Conservation (phyloP, 2,888 invertebrate species). For the Ctenicera cuprea region DNA sequence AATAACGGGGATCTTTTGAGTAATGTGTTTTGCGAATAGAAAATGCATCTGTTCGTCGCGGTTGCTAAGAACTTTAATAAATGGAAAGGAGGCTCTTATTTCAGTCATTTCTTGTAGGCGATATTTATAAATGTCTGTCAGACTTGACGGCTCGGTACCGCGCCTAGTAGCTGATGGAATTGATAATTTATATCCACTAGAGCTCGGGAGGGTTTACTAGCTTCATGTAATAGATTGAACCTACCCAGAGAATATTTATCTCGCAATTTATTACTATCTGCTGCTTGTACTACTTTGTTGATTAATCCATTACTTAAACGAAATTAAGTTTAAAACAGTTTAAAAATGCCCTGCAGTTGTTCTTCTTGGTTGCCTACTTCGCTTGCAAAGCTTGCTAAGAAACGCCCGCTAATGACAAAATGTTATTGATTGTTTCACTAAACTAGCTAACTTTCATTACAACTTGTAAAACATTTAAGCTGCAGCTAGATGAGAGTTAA, state of each 20-base stretch:
- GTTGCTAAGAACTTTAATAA: conserved; percentile 61
- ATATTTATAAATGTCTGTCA: conserved; percentile 68
- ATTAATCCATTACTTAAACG: conserved; percentile 47
- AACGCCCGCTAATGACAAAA: background rate
- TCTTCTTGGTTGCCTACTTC: background rate
- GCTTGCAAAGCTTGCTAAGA: background rate
- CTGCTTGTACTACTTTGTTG: conserved; percentile 51
- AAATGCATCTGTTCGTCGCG: conserved; percentile 50
- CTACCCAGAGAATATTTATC: conserved; percentile 59
- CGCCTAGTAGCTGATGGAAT: conserved; percentile 66
- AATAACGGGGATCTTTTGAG: conserved; percentile 44
- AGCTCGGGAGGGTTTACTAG: conserved; percentile 55
- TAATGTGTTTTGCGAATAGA: conserved; percentile 49
- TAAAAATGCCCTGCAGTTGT: conserved; percentile 17
- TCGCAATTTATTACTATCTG: conserved; percentile 58
- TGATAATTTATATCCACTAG: conserved; percentile 67
- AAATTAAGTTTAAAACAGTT: conserved; percentile 33
- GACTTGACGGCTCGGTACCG: conserved; percentile 64
- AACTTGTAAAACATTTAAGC: too few species aligned
- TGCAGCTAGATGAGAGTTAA: too few species aligned
- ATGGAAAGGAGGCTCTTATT: conserved; percentile 64
- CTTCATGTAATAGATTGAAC: conserved; percentile 59
- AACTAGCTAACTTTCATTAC: too few species aligned
- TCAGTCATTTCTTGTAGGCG: conserved; percentile 63
- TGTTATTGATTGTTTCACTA: too few species aligned